These are phyloP conservation scores for Capromys pilorides DNA, from an alignment of 2,797 vertebrate species.

Conservation along the genomic window DNA sequence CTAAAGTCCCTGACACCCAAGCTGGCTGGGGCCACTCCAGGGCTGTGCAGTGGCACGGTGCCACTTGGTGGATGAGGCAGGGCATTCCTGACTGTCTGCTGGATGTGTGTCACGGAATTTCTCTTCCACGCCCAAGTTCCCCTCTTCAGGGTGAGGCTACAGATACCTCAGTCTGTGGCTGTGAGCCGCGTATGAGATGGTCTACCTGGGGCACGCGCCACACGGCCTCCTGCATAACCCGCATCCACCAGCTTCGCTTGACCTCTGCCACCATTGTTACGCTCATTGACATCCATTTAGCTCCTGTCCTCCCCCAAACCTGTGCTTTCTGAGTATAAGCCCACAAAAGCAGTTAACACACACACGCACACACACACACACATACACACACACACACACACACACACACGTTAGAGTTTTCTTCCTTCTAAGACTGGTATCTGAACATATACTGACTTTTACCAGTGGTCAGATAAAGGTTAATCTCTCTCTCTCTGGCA, in stretches of 20 bases:
- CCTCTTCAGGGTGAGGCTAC: not conserved
- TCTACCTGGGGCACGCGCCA: accelerated
- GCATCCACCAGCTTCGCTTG: not conserved
- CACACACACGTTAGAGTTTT: not conserved
- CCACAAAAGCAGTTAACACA: not conserved
- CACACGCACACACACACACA: too few species aligned
- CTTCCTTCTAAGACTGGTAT: conserved; percentile 28
- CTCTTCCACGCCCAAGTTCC: not conserved
- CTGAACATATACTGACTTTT: conserved; percentile 58
- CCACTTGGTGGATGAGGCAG: not conserved
- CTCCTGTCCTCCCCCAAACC: not conserved
- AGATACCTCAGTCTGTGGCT: not conserved
- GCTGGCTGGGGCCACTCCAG: not conserved
- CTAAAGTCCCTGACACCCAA: not conserved
- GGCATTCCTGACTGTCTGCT: not conserved
- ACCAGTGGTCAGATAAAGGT: conserved; percentile 51
- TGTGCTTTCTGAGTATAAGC: not conserved
- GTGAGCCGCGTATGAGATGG: not conserved
- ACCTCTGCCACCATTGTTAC: not conserved
- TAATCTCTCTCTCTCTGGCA: conserved; percentile 63
- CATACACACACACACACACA: too few species aligned
- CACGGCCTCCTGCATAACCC: accelerated
- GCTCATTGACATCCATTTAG: not conserved
- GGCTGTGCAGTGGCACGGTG: too few species aligned
- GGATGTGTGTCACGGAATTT: not conserved